Evolutionary conservation across 2,888 invertebrate genomes (phyloP).

Genomic region (Malthinus seriepunctatus): DNA sequence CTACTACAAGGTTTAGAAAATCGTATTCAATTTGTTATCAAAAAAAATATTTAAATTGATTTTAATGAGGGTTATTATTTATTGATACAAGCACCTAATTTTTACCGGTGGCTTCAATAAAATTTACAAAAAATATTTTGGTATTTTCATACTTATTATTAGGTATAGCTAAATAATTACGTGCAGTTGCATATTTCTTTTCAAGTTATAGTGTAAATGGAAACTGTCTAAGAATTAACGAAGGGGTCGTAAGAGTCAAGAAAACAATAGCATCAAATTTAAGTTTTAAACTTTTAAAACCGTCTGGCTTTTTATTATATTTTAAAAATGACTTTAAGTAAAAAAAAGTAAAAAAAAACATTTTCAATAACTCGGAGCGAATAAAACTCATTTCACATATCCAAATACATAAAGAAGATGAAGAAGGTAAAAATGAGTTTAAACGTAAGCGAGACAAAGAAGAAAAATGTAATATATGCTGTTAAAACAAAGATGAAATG

Average conservation of each 20-base stretch:
- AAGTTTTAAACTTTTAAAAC: constrained; percentile 35
- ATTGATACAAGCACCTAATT: no score
- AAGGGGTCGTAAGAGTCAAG: constrained; percentile 19
- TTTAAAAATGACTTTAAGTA: constrained; percentile 31
- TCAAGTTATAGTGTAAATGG: no score
- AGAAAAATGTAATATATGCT: constrained; percentile 17
- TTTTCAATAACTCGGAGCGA: constrained; percentile 37
- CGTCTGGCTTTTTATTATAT: constrained; percentile 39
- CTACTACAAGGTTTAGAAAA: no score
- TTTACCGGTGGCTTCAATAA: no score
- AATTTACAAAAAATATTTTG: no score
- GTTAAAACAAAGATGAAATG: constrained; percentile 19
- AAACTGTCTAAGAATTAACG: no score
- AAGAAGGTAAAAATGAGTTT: constrained; percentile 2
- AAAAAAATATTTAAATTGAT: no score
- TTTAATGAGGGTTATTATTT: no score
- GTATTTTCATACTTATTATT: no score
- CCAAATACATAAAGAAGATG: constrained; percentile 30
- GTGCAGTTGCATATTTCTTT: no score
- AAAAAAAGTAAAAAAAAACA: constrained; percentile 33
- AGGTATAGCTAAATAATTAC: no score
- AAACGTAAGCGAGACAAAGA: constrained; percentile 19
- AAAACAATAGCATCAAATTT: constrained; percentile 33
- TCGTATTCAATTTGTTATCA: no score
- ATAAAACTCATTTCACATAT: constrained; percentile 33